Evolutionary conservation across 1,140 invertebrate genomes (phyloP), one percentile per base, ranked within the genome.

Genomic region (Nautilus pompilius): DNA sequence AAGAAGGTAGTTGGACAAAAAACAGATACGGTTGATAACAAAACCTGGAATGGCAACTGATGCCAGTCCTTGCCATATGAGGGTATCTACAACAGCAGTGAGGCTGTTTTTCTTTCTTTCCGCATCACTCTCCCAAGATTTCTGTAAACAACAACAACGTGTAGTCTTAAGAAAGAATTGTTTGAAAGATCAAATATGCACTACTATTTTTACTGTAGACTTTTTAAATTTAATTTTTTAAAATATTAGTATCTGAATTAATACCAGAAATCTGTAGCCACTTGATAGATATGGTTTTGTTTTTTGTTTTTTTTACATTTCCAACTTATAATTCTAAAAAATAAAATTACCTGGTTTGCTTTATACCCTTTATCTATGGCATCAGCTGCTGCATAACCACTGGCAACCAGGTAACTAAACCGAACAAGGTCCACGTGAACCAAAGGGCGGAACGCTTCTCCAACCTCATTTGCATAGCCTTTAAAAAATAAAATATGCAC

Each of bases 401-500:
- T 89, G 32, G 95, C 89, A 22, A 95, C 82, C 5, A 86, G 88
- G 80, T 98, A 98, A 73, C 89, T 91, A 4, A 87, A 82, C 69
- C 88, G 85, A 15, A 97, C 93, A 60, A 89, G 78, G 67, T 87
- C 88, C 22, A 87, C 85, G 57, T 89, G 88, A 20, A 96, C 87
- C 34, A 93, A 77, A 1, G 89, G 86, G 46, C 95, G 85, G 82
- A 98, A 96, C 5, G 94, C 88, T 84, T 98, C 95, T 3, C 95
- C 95, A 2, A 98, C 89, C 85, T 98, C 95, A 84, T 98, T 98
- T 24, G 93, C 88, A 84, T 97, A 98, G 29, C 95, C 95, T 97
- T 78, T 29, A 85, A 83, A 63, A 63, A 58, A 71, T 20, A 3
- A 53, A 53, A n/a, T n/a, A n/a, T n/a, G n/a, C n/a, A n/a, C n/a